Conservation (phyloP, 2,797 vertebrate species). For the Orestias chungarensis region DNA sequence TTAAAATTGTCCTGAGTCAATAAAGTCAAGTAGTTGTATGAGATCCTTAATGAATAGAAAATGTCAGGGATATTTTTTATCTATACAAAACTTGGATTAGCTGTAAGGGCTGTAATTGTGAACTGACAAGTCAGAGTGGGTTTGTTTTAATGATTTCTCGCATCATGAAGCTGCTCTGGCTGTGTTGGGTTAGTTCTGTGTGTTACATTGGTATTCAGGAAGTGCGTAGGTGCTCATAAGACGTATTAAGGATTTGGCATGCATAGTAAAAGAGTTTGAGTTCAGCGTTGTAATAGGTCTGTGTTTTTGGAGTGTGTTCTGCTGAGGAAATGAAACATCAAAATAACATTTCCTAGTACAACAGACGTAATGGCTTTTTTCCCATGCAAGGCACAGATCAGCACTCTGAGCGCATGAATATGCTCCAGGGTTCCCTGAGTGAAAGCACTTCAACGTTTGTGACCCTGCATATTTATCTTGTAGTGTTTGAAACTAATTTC, state of each 20-base stretch:
- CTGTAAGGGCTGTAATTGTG: constrained; percentile 24
- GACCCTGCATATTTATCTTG: constrained; percentile 30
- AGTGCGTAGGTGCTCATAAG: neutral
- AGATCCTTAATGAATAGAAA: constrained; percentile 36
- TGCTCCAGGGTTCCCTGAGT: neutral
- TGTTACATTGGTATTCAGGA: neutral
- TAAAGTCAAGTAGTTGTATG: constrained; percentile 24
- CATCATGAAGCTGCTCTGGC: constrained; percentile 2
- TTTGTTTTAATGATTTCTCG: constrained; percentile 28
- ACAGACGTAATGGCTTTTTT: constrained; percentile 52
- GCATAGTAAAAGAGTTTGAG: constrained; percentile 6
- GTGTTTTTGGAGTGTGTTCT: constrained; percentile 15
- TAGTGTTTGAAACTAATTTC: neutral
- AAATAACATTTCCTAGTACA: constrained; percentile 15
- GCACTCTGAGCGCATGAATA: neutral
- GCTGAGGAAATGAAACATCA: constrained; percentile 19
- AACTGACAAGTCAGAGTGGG: constrained; percentile 5
- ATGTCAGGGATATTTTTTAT: constrained; percentile 38
- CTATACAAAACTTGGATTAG: constrained; percentile 40
- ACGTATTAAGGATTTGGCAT: constrained; percentile 12
- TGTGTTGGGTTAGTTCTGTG: constrained; percentile 16
- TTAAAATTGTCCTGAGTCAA: constrained; percentile 26
- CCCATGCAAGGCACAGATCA: constrained; percentile 48
- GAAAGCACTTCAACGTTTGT: constrained; percentile 1
- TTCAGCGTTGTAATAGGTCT: neutral